Evolutionary conservation across 2,888 invertebrate genomes (phyloP).

Genomic region (Hemistola chrysoprasaria): DNA sequence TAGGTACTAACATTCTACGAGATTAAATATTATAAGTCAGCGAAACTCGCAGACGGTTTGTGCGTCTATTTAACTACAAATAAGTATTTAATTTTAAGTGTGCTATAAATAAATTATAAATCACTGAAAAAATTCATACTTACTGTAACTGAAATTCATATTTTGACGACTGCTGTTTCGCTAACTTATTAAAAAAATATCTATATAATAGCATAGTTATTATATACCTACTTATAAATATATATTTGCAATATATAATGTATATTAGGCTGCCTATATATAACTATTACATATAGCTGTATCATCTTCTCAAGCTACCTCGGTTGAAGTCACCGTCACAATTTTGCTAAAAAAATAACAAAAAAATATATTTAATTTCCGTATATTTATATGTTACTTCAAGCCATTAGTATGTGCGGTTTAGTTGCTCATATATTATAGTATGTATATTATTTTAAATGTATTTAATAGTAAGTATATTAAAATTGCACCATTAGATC

Average conservation of each 20-base stretch:
- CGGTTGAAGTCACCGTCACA: conserved; percentile 42
- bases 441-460: conserved; percentile 26
- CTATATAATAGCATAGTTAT: too few relatives aligned
- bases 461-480: conserved; percentile 25
- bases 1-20: too few relatives aligned
- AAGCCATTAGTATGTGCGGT: conserved; percentile 7
- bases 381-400: conserved; percentile 20
- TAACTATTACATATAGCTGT: not conserved
- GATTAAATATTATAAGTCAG: too few relatives aligned
- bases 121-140: too few relatives aligned
- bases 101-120: too few relatives aligned
- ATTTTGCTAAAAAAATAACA: conserved; percentile 47
- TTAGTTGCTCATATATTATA: conserved; percentile 23
- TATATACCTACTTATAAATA: conserved; percentile 8
- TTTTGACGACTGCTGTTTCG: not conserved
- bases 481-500: not conserved
- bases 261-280: not conserved
- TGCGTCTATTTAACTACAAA: too few relatives aligned
- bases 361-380: conserved; percentile 28
- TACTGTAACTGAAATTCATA: too few relatives aligned
- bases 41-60: too few relatives aligned
- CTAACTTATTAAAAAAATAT: too few relatives aligned
- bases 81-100: too few relatives aligned
- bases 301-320: conserved; percentile 39
- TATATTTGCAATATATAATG: conserved; percentile 6